Evolutionary conservation across 2,888 invertebrate species (phyloP), one percentile per base, ranked within the genome.

Genomic region (Agapostemon virescens): DNA sequence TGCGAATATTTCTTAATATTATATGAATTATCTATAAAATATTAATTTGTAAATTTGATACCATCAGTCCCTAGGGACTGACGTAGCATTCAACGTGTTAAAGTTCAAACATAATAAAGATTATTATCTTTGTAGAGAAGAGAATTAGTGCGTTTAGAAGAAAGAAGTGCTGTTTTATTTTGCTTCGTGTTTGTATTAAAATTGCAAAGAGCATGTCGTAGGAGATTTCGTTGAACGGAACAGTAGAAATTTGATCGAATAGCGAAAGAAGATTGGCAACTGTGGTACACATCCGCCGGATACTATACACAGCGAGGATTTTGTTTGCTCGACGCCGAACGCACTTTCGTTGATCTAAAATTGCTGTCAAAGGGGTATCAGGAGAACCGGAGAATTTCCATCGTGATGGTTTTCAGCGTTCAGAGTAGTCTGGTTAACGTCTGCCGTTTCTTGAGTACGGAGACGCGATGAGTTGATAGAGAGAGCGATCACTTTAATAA

Each of bases 401-500:
- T 42, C 33, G 20, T 33, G 33, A 20, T 33, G 58, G 20, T 30
- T 61, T 33, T 17, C n/a, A 13, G 15, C 64, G 42, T 61, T 49
- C 13, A 33, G 13, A 52, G 23, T 64, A 64, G 63, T 74, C 74
- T 77, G 42, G 69, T 72, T 77, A 63, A 42, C 55, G 38, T 68
- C 74, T 26, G 52, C 40, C 45, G 38, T 55, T 75, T 45, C 66
- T 67, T 30, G 64, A 20, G 26, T 33, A 23, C 33, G 38, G 15
- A 13, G 68, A 61, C 40, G 40, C 55, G n/a, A 15, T 17, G 42
- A 33, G 30, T 20, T 58, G 63, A 52, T 49, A 52, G 15, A 17
- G 55, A 55, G 55, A 71, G 30, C 26, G 40, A 71, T 71, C 55
- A 23, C 40, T 71, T 69, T 75, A 75, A 75, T 52, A 55, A 76